phyloP scores from a whole-genome alignment of 1,140 invertebrate species.

The Drosophila pallidifrons region DNA sequence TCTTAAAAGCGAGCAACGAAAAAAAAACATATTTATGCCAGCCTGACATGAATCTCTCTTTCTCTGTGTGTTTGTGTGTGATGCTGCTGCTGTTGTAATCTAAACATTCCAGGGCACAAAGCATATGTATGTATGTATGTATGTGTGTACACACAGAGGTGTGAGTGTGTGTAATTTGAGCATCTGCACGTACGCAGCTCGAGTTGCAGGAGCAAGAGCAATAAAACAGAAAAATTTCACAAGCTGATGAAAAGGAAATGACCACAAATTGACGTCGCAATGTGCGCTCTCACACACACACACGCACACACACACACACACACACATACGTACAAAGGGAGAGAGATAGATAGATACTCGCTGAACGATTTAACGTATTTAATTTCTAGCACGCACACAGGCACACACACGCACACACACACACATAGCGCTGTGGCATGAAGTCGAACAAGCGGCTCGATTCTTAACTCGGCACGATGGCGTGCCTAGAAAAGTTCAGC shows the following conservation, averaged over 20 bases:
- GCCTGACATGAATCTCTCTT: neutral
- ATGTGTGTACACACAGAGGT: neutral
- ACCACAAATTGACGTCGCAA: conserved; percentile 74
- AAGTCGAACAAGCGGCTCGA: neutral
- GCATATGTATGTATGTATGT: neutral
- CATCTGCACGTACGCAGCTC: conserved; percentile 47
- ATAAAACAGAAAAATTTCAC: conserved; percentile 70
- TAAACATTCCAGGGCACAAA: conserved; percentile 37
- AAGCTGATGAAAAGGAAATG: conserved; percentile 81
- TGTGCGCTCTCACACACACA: conserved; percentile 16
- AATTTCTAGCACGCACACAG: conserved; percentile 52
- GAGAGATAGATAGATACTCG: conserved; percentile 4
- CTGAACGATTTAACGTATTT: conserved; percentile 75
- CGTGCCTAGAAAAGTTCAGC: conserved; percentile 57
- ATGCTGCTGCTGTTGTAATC: conserved; percentile 37
- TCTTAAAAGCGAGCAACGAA: conserved; percentile 35
- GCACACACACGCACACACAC: conserved; percentile 2
- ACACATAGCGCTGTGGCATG: too few relatives aligned
- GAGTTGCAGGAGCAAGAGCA: conserved; percentile 43
- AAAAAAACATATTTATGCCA: conserved; percentile 32
- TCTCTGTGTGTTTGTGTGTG: conserved; percentile 19
- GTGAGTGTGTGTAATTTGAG: conserved; percentile 34
- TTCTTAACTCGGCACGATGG: conserved; percentile 30
- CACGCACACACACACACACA: conserved; percentile 10
- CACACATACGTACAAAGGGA: neutral